Conservation (phyloP, 2,888 invertebrate species). For the Pecten maximus region DNA sequence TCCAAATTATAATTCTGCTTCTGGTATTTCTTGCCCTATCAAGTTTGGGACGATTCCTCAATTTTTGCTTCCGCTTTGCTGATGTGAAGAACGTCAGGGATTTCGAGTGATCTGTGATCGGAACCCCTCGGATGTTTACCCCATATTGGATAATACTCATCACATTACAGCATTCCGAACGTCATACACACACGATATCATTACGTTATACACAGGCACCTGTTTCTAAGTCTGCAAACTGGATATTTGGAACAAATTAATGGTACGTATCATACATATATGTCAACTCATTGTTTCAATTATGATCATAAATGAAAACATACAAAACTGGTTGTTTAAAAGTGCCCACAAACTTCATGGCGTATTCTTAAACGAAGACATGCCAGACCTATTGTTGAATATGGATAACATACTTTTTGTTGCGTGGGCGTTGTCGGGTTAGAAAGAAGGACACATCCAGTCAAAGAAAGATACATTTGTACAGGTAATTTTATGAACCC, state of each 20-base stretch:
- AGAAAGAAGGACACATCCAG: background rate
- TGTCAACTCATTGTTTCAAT: background rate
- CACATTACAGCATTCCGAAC: background rate
- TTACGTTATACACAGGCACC: conserved; percentile 23
- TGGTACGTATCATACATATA: background rate
- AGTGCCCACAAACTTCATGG: background rate
- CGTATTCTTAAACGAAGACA: background rate
- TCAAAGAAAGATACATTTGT: background rate
- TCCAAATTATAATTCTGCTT: background rate
- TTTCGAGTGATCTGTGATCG: background rate
- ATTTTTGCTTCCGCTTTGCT: conserved; percentile 13
- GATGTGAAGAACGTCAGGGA: background rate
- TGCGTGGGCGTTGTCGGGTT: conserved; percentile 30
- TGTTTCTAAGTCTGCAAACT: background rate
- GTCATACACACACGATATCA: background rate
- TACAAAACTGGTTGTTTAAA: background rate
- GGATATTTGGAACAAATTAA: background rate
- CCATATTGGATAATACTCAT: background rate
- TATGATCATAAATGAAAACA: background rate
- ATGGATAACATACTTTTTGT: background rate
- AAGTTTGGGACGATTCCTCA: conserved; percentile 29
- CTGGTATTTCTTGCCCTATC: conserved; percentile 4
- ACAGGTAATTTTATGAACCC: no score
- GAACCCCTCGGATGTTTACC: background rate
- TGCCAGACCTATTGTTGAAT: background rate